Percentiles rank a stretch among this genome's conserved stretches.
These are phyloP conservation scores for Hydrozoanthus tunicans DNA, from an alignment of 64 coral and sea anemone genomes.

Conservation along the genomic window DNA sequence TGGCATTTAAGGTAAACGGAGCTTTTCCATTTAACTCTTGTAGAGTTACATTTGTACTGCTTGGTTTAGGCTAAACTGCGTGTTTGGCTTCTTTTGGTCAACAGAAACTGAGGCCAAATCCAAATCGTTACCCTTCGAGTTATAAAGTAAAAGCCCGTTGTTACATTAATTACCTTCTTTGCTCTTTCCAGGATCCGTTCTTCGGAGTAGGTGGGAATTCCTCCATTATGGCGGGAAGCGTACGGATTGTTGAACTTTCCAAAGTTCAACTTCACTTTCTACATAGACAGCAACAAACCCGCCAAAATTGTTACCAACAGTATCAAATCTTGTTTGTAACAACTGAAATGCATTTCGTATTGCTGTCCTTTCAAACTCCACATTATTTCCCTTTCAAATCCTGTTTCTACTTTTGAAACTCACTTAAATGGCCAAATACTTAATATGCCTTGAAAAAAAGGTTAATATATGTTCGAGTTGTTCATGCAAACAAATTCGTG, in stretches of 20 bases:
- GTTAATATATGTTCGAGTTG: no score
- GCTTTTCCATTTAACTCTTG: no score
- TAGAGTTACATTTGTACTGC: no score
- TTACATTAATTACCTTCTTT: slow-evolving; percentile 69
- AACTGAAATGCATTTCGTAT: background rate
- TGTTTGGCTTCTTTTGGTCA: background rate
- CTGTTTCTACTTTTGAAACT: no score
- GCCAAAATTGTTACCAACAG: background rate
- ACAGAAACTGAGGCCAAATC: no score
- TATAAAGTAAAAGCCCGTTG: background rate
- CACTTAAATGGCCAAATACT: no score
- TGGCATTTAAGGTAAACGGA: no score
- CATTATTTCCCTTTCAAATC: no score
- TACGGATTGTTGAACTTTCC: slow-evolving; percentile 92
- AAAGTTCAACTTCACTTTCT: slow-evolving; percentile 78
- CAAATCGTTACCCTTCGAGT: background rate
- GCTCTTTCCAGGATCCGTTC: slow-evolving; percentile 81
- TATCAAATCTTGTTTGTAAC: background rate
- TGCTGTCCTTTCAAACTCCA: no score
- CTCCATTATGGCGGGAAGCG: slow-evolving; percentile 76
- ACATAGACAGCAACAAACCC: slow-evolving; percentile 35
- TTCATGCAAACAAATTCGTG: no score
- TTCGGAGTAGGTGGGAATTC: slow-evolving; percentile 91
- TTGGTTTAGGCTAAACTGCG: background rate
- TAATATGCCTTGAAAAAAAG: no score